Conservation (phyloP, 2,797 vertebrate genomes). For the Synaphobranchus kaupii region DNA sequence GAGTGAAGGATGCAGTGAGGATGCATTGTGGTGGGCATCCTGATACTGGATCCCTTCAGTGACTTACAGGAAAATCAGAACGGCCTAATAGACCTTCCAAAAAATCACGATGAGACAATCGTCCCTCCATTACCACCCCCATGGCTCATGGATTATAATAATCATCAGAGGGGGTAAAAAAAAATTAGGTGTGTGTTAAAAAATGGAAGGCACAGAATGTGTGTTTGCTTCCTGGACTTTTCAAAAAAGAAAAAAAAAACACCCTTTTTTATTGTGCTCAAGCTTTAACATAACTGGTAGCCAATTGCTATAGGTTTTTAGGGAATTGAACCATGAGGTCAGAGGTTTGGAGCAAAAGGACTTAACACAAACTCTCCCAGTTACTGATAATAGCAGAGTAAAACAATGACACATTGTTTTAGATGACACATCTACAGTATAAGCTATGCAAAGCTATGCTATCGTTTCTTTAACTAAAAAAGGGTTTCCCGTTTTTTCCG, state of each 20-base stretch:
- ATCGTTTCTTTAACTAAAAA: neutral
- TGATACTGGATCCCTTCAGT: neutral
- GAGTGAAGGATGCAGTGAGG: no score
- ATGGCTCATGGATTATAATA: no score
- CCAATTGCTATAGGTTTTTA: neutral
- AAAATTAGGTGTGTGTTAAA: neutral
- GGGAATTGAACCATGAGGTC: neutral
- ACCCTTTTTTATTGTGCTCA: neutral
- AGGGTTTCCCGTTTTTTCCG: neutral
- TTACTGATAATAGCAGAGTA: neutral
- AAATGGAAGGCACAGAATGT: neutral
- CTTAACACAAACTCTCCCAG: neutral
- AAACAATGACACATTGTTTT: neutral
- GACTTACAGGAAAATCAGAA: neutral
- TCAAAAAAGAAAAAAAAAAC: neutral
- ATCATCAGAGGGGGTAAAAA: no score
- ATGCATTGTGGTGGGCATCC: neutral
- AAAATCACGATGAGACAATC: no score
- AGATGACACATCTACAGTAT: neutral
- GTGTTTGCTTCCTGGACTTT: neutral
- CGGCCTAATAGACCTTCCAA: no score
- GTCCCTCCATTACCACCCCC: no score
- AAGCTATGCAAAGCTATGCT: neutral
- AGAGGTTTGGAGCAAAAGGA: neutral
- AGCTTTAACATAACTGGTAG: neutral